These are phyloP conservation scores for Melanotaenia trifasciata DNA, from an alignment of 2,797 vertebrate genomes.

Conservation along the genomic window DNA sequence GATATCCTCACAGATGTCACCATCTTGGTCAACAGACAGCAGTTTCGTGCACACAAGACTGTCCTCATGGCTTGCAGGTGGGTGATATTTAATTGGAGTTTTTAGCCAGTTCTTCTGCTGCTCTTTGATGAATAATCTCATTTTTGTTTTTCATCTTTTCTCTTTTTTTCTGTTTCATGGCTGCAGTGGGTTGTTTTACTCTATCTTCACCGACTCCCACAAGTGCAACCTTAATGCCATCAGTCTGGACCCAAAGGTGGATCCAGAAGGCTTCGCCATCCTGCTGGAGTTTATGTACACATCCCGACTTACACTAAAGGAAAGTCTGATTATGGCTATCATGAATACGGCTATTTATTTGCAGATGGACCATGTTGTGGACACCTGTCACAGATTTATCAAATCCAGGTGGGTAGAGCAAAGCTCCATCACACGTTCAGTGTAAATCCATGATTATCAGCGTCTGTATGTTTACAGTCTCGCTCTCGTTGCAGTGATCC, in stretches of 20 bases:
- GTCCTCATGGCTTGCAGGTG: slow-evolving; percentile 99
- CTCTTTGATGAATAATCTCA: slow-evolving; percentile 27
- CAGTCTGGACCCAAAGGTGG: slow-evolving; percentile 96
- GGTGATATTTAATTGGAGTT: slow-evolving; percentile 30
- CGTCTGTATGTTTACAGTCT: slow-evolving; percentile 3
- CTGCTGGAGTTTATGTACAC: slow-evolving; percentile 99
- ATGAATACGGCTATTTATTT: slow-evolving; percentile 97
- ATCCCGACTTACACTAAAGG: slow-evolving; percentile 93
- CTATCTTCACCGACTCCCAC: slow-evolving; percentile 97
- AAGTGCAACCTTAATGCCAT: slow-evolving; percentile 97
- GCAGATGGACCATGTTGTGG: slow-evolving; percentile 99
- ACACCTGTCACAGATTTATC: slow-evolving; percentile 97
- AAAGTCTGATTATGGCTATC: slow-evolving; percentile 94
- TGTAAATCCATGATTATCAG: not conserved
- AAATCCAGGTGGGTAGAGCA: slow-evolving; percentile 90
- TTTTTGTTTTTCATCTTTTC: slow-evolving; percentile 6
- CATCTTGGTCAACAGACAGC: slow-evolving; percentile 95
- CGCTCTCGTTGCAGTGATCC: slow-evolving; percentile 86
- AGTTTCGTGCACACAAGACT: slow-evolving; percentile 98
- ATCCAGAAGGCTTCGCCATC: slow-evolving; percentile 96
- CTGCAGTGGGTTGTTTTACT: slow-evolving; percentile 95
- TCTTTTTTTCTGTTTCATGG: slow-evolving; percentile 10
- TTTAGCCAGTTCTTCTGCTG: not conserved
- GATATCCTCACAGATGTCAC: slow-evolving; percentile 98
- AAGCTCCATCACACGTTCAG: not conserved